Conservation (phyloP, 2,888 invertebrate species). For the Torymus tubicola region DNA sequence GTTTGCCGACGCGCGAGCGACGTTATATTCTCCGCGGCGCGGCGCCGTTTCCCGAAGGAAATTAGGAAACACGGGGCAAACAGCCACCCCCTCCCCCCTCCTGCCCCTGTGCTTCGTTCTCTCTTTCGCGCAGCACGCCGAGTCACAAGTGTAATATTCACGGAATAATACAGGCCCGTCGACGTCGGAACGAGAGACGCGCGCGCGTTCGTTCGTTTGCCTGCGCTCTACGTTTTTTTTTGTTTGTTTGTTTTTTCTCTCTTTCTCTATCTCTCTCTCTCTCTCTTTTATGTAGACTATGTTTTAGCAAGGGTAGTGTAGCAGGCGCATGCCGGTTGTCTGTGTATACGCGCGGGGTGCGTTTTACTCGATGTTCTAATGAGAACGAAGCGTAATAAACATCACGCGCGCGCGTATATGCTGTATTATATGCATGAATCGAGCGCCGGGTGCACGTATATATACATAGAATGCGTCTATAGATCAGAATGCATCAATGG, state of each 20-base stretch:
- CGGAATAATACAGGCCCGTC: constrained; percentile 70
- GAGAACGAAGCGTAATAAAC: constrained; percentile 14
- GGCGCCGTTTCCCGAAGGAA: constrained; percentile 75
- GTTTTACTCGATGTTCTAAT: constrained; percentile 31
- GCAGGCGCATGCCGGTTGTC: neutral
- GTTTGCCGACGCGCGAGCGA: constrained; percentile 64
- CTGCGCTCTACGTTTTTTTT: neutral
- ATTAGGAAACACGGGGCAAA: constrained; percentile 73
- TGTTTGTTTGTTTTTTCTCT: neutral
- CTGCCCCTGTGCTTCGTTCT: constrained; percentile 48
- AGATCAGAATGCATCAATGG: neutral
- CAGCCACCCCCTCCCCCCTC: constrained; percentile 61
- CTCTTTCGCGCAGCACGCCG: constrained; percentile 54
- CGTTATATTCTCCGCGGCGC: constrained; percentile 68
- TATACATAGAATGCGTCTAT: neutral
- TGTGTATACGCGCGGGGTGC: neutral
- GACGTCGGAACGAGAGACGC: constrained; percentile 20
- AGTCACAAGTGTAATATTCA: constrained; percentile 77
- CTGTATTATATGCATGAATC: constrained; percentile 15
- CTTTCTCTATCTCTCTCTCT: neutral
- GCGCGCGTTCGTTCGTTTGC: constrained; percentile 10
- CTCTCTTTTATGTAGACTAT: neutral
- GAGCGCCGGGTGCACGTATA: neutral
- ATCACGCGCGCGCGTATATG: neutral
- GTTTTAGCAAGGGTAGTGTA: too few relatives aligned